A percentile compares a stretch with the other conserved stretches of the same genome.
Evolutionary conservation across 1,140 invertebrate genomes (phyloP).

Genomic region (Ditylenchus dipsaci): DNA sequence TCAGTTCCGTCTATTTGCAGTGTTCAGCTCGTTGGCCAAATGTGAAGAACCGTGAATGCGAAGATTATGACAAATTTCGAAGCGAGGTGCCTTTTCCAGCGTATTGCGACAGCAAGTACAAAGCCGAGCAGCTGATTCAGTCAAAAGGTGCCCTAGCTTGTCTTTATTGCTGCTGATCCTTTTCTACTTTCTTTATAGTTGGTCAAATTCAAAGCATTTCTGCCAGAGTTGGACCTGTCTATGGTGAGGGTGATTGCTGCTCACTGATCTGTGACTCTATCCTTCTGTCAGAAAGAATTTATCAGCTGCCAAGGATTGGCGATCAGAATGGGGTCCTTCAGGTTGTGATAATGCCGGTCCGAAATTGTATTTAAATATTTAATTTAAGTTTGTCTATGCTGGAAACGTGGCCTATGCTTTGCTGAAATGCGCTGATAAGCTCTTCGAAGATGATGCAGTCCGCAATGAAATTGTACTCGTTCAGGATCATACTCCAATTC

Average conservation of each 20-base stretch:
- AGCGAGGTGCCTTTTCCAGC: conserved; percentile 25
- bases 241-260: conserved; percentile 38
- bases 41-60: conserved; percentile 28
- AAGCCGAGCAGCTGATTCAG: conserved; percentile 33
- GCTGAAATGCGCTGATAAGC: conserved; percentile 26
- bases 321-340: conserved; percentile 38
- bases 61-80: conserved; percentile 14
- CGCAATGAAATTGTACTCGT: conserved; percentile 29
- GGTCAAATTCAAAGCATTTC: conserved; percentile 10
- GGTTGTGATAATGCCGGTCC: conserved; percentile 14
- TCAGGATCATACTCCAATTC: conserved; percentile 34
- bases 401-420: conserved; percentile 42
- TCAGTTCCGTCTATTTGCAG: conserved; percentile 35
- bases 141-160: background rate
- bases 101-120: conserved; percentile 38
- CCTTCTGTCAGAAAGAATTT: conserved; percentile 8
- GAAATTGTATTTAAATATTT: background rate
- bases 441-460: conserved; percentile 17
- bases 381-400: conserved; percentile 45
- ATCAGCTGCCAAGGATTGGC: conserved; percentile 31
- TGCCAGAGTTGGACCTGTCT: conserved; percentile 35
- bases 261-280: conserved; percentile 40
- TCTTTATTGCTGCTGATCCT: background rate
- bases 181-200: conserved; percentile 6
- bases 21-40: conserved; percentile 43